A percentile compares a stretch with the other conserved stretches of the same genome.
phyloP scores from a whole-genome alignment of 2,113 vertebrate species.

The Archilochus colubris region DNA sequence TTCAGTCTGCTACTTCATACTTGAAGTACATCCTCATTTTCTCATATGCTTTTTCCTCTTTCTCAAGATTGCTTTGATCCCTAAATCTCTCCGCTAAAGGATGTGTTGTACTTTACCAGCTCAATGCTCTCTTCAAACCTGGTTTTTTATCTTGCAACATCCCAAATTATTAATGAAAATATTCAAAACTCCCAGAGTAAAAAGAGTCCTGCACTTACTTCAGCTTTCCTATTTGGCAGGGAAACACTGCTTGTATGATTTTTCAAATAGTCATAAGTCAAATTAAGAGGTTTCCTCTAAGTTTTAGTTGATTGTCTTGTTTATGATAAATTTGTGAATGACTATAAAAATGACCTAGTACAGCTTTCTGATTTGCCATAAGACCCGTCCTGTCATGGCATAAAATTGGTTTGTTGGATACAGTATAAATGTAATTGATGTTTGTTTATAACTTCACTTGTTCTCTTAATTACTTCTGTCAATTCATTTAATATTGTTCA shows the following conservation, averaged over 20 bases:
- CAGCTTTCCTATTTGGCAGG: not conserved
- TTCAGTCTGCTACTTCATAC: not conserved
- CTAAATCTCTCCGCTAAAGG: not conserved
- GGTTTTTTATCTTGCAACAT: not conserved
- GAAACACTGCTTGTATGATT: not conserved
- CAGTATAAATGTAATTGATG: not conserved
- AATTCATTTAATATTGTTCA: not conserved
- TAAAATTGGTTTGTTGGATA: not conserved
- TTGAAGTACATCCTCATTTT: not conserved
- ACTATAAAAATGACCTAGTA: not conserved
- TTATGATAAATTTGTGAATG: not conserved
- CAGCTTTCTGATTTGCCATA: not conserved
- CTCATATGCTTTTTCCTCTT: not conserved
- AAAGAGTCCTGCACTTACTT: not conserved
- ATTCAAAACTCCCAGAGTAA: not conserved
- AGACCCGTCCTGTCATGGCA: not conserved
- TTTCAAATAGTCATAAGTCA: not conserved
- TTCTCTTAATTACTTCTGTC: not conserved
- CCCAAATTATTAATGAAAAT: not conserved
- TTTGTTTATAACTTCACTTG: not conserved
- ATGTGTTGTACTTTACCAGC: not conserved
- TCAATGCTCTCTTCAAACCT: not conserved
- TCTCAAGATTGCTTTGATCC: not conserved
- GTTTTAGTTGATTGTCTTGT: not conserved
- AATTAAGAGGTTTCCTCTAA: not conserved